Conservation (phyloP, 1,140 invertebrate species). For the Bombus sibiricus region DNA sequence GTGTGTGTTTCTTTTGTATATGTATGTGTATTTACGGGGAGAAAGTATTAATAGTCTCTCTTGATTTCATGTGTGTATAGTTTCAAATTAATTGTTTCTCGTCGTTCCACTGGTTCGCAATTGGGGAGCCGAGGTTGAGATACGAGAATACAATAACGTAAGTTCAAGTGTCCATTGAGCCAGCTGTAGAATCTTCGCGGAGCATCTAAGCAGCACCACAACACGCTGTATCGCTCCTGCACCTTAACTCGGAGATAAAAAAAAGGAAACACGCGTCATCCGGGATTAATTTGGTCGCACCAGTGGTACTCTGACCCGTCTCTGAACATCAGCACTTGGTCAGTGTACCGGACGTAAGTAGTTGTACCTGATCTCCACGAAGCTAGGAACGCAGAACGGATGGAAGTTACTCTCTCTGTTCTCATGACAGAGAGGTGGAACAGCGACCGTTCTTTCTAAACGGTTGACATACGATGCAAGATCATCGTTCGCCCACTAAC, state of each 20-base stretch:
- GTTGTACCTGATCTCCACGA: slow-evolving; percentile 49
- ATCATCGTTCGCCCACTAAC: slow-evolving; percentile 37
- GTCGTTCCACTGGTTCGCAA: slow-evolving; percentile 30
- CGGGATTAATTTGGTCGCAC: slow-evolving; percentile 55
- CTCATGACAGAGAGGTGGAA: slow-evolving; percentile 31
- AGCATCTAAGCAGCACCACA: slow-evolving; percentile 57
- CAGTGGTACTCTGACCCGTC: slow-evolving; percentile 40
- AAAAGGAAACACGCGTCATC: slow-evolving; percentile 49
- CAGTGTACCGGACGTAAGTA: slow-evolving; percentile 50
- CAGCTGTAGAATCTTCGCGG: slow-evolving; percentile 44
- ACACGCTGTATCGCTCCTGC: slow-evolving; percentile 50
- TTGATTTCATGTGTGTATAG: slow-evolving; percentile 42
- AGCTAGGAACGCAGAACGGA: slow-evolving; percentile 64
- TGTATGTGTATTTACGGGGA: slow-evolving; percentile 24
- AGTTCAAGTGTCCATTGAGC: slow-evolving; percentile 60
- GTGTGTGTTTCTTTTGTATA: slow-evolving; percentile 3
- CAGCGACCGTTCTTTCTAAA: slow-evolving; percentile 36
- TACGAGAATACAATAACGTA: slow-evolving; percentile 51
- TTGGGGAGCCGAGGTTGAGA: slow-evolving; percentile 29
- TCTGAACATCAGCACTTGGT: slow-evolving; percentile 11
- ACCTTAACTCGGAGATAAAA: slow-evolving; percentile 51
- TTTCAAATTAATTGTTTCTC: slow-evolving; percentile 42
- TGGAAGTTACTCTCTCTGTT: slow-evolving; percentile 35
- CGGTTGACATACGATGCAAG: slow-evolving; percentile 29
- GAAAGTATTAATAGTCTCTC: slow-evolving; percentile 53